A percentile compares a stretch with the other conserved stretches of the same genome.
phyloP scores from a whole-genome alignment of 2,797 vertebrate species.

The Numenius phaeopus region DNA sequence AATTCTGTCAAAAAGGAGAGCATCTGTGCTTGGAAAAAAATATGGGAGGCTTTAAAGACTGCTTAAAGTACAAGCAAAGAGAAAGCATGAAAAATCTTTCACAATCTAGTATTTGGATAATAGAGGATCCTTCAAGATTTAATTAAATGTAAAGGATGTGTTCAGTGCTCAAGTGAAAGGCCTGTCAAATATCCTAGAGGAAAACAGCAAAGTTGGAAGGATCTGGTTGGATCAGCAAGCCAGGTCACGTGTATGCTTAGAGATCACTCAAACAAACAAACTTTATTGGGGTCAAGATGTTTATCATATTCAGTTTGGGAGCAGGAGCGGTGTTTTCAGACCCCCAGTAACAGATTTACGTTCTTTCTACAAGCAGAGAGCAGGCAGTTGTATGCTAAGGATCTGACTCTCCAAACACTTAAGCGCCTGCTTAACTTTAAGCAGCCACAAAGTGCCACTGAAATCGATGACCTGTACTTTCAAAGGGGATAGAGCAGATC shows the following conservation, averaged over 20 bases:
- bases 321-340: slow-evolving; percentile 30
- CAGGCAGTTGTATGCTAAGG: background rate
- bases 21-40: background rate
- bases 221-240: slow-evolving; percentile 47
- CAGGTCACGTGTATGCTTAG: background rate
- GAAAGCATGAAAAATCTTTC: background rate
- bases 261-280: slow-evolving; percentile 32
- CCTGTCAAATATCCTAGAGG: slow-evolving; percentile 33
- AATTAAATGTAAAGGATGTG: slow-evolving; percentile 58
- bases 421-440: background rate
- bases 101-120: slow-evolving; percentile 3
- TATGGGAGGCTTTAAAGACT: background rate
- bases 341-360: slow-evolving; percentile 46
- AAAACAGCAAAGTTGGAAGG: slow-evolving; percentile 11
- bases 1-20: slow-evolving; percentile 37
- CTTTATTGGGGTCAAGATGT: slow-evolving; percentile 50
- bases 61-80: background rate
- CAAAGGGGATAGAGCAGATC: background rate
- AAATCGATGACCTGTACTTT: background rate
- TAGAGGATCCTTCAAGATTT: slow-evolving; percentile 14
- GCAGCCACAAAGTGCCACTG: background rate
- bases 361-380: background rate
- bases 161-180: slow-evolving; percentile 36
- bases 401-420: background rate
- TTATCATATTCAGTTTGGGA: slow-evolving; percentile 64